Base-by-base conservation (phyloP, 1,140 invertebrate species). In the Ruditapes philippinarum region DNA sequence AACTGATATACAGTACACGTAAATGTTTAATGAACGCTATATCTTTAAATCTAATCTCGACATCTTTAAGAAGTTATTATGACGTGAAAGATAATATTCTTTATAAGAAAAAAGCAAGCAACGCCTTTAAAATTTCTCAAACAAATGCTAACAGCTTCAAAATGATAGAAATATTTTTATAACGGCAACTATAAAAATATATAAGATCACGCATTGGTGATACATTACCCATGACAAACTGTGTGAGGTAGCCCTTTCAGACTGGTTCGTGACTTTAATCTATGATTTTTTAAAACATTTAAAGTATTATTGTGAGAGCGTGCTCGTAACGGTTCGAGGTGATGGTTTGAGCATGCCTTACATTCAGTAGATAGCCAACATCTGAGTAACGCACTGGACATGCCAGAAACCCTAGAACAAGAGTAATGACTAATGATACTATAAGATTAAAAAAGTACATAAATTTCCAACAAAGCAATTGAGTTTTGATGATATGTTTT, bases 161-260 rank as follows among this genome's bases (percentile, higher is more conserved):
- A n/a, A 70, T 38, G 33, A 70, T 70, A 70, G 36, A 70, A 70
- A 62, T 28, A 70, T 38, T 36, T 70, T 40, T 70, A 19, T 25
- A 33, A 40, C 25, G 38, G 65, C 65, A 70, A 70, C 65, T 38
- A 38, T 19, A 70, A 70, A n/a, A 70, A 14, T 7, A 70, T 36
- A 70, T 70, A 5, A 12, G 36, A 70, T 36, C 65, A 70, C 33
- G 65, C 57, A 38, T 19, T 65, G 12, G 22, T 17, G 9, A 19
- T 9, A 1, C 65, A 65, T 22, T 28, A 70, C 36, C 11, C 65
- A 70, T 70, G 65, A 1, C 4, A 62, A 38, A 12, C 65, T 70
- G 65, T 70, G 65, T 70, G 65, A 38, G 65, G 65, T 70, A 70
- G 28, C 33, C 33, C 17, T 70, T 70, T 70, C 33, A 70, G 36